Conservation (phyloP, 2,113 vertebrate genomes). For the Hemiscyllium ocellatum region DNA sequence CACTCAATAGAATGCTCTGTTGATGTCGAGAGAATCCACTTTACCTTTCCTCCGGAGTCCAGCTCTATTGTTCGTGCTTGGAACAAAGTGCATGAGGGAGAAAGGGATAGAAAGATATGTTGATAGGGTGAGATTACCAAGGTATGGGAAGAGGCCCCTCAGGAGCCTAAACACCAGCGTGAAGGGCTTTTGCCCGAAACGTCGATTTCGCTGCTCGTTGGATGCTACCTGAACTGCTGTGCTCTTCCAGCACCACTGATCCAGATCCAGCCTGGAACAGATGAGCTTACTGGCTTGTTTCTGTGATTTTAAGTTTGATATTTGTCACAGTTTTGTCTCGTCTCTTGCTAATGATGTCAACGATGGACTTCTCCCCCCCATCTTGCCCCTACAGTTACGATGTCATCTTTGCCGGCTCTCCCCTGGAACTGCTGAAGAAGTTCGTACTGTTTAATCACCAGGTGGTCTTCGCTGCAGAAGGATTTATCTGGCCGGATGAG, state of each 20-base stretch:
- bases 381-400: slow-evolving; percentile 54
- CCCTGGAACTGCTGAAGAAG: slow-evolving; percentile 60
- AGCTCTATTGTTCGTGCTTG: too few relatives aligned
- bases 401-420: slow-evolving; percentile 60
- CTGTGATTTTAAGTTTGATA: neutral
- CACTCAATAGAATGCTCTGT: too few relatives aligned
- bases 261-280: too few relatives aligned
- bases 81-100: neutral
- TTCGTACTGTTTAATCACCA: slow-evolving; percentile 56
- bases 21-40: too few relatives aligned
- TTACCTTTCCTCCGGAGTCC: too few relatives aligned
- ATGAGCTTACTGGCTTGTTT: too few relatives aligned
- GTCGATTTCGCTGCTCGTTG: too few relatives aligned
- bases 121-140: neutral
- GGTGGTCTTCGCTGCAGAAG: slow-evolving; percentile 64
- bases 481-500: slow-evolving; percentile 70
- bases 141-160: neutral
- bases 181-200: too few relatives aligned
- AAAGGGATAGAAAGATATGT: neutral
- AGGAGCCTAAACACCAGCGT: too few relatives aligned
- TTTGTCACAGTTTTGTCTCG: neutral
- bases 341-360: neutral
- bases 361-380: neutral
- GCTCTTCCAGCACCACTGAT: too few relatives aligned
- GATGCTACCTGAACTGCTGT: too few relatives aligned